Percentiles rank a stretch among this genome's conserved stretches.
Evolutionary conservation across 2,113 vertebrate genomes (phyloP).

Genomic region (Sula dactylatra): DNA sequence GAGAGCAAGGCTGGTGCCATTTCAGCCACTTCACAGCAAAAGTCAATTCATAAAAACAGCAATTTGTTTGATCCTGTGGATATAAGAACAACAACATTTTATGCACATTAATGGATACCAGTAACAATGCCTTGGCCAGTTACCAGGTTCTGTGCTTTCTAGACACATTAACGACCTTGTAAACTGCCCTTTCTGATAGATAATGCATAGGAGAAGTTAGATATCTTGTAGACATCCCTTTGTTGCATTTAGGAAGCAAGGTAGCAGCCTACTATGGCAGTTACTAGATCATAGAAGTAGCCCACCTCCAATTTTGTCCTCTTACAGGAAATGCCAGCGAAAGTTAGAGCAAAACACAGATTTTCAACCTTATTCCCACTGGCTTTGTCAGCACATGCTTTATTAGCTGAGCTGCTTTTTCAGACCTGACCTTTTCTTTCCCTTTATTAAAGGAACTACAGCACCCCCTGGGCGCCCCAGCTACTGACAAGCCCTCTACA

Average conservation of each 20-base stretch:
- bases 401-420: neutral
- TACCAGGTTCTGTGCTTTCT: neutral
- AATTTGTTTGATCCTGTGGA: neutral
- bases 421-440: conserved; percentile 43
- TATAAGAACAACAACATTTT: neutral
- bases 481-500: conserved; percentile 26
- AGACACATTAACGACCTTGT: neutral
- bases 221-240: neutral
- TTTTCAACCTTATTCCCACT: neutral
- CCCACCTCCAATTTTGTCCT: neutral
- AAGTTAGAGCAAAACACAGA: neutral
- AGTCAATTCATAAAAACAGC: neutral
- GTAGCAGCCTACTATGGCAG: neutral
- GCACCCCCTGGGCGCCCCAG: conserved; percentile 50
- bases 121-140: neutral
- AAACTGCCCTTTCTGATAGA: neutral
- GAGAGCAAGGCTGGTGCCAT: neutral
- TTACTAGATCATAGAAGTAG: neutral
- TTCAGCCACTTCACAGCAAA: neutral
- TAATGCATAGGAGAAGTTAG: neutral
- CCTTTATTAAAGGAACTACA: conserved; percentile 5
- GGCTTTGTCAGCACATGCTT: neutral
- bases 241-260: neutral
- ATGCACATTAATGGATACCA: neutral
- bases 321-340: neutral